Percentiles rank a stretch among this genome's conserved stretches.
These are phyloP conservation scores for Nebria ingens DNA, from an alignment of 1,140 invertebrate genomes.

Conservation along the genomic window DNA sequence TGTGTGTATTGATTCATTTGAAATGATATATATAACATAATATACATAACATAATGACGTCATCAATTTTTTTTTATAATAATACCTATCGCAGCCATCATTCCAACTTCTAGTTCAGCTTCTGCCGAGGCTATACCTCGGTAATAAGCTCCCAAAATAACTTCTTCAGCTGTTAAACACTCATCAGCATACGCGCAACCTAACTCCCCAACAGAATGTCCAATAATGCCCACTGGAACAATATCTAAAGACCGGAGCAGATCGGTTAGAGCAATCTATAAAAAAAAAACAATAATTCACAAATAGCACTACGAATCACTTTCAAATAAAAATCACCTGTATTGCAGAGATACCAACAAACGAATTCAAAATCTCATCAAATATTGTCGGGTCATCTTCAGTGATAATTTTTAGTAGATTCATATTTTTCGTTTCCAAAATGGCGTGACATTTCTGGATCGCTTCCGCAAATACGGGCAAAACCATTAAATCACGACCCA, in stretches of 20 bases:
- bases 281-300: conserved; percentile 6
- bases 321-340: conserved; percentile 43
- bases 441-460: conserved; percentile 56
- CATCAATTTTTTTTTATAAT: neutral
- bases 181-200: conserved; percentile 86
- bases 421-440: conserved; percentile 60
- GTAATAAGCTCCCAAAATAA: conserved; percentile 73
- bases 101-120: conserved; percentile 60
- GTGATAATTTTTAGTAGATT: conserved; percentile 73
- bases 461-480: conserved; percentile 55
- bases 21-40: no score
- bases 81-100: conserved; percentile 72
- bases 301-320: conserved; percentile 27
- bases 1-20: no score
- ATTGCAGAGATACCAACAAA: conserved; percentile 91
- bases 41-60: neutral
- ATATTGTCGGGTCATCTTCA: conserved; percentile 57
- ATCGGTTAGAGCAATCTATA: conserved; percentile 75
- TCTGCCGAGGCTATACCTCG: conserved; percentile 75
- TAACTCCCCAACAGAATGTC: conserved; percentile 81
- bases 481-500: conserved; percentile 49
- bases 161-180: conserved; percentile 71
- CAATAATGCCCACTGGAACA: conserved; percentile 75
- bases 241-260: conserved; percentile 60
- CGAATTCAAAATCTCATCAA: conserved; percentile 74